phyloP scores from a whole-genome alignment of 2,888 invertebrate genomes.

The Thecocarcelia acutangulata region DNA sequence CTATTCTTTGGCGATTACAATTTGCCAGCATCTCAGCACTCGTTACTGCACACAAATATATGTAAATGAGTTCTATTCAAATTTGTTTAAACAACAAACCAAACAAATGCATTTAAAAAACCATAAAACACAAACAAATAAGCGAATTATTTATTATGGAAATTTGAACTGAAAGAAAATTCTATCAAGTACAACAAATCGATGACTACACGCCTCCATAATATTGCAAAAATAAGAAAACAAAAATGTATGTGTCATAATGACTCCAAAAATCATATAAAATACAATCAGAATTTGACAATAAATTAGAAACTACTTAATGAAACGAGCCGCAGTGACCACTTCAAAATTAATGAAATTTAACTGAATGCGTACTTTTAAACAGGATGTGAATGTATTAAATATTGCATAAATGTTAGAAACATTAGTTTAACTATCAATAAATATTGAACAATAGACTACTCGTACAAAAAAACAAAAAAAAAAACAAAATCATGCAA shows the following conservation, averaged over 20 bases:
- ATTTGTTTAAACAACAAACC: conserved; percentile 53
- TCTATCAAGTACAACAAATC: conserved; percentile 39
- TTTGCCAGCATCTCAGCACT: conserved; percentile 29
- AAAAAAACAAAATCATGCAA: conserved; percentile 33
- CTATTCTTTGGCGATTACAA: neutral
- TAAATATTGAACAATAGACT: conserved; percentile 30
- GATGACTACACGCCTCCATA: conserved; percentile 61
- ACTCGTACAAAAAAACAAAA: neutral
- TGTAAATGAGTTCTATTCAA: conserved; percentile 42
- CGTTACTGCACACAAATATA: neutral
- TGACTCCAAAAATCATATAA: neutral
- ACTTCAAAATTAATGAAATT: conserved; percentile 61
- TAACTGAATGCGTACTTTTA: neutral
- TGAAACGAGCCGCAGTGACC: conserved; percentile 50
- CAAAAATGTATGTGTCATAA: neutral
- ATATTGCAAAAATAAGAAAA: conserved; percentile 24
- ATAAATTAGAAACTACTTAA: conserved; percentile 76
- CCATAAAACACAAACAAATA: conserved; percentile 35
- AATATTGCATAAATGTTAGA: conserved; percentile 41
- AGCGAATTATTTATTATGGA: conserved; percentile 9
- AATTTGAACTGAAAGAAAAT: conserved; percentile 2
- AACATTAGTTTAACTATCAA: neutral
- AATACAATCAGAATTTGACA: conserved; percentile 49
- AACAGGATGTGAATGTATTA: conserved; percentile 33
- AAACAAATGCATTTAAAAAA: conserved; percentile 52